A percentile compares a stretch with the other conserved stretches of the same genome.
Conservation (phyloP, 1,140 invertebrate genomes). For the Mesaphorura yosii region DNA sequence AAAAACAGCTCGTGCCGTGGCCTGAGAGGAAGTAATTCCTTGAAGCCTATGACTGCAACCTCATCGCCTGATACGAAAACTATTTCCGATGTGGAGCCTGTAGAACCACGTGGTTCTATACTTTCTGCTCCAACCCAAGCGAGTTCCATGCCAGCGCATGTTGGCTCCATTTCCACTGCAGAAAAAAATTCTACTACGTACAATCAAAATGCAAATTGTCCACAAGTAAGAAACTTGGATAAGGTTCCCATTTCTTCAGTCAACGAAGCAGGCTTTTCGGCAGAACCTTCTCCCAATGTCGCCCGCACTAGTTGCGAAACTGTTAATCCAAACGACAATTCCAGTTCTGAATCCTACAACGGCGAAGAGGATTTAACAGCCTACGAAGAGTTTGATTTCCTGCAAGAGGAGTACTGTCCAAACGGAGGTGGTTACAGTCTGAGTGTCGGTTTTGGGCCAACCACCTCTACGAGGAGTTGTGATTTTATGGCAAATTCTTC, state of each 20-base stretch:
- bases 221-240: neutral
- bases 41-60: neutral
- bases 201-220: no score
- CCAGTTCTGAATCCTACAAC: neutral
- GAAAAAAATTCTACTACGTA: no score
- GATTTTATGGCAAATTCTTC: no score
- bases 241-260: no score
- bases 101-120: neutral
- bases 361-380: conserved; percentile 12
- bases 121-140: neutral
- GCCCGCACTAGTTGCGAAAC: neutral
- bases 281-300: neutral
- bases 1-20: neutral
- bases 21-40: neutral
- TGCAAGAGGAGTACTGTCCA: conserved; percentile 30
- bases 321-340: neutral
- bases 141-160: no score
- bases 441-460: neutral
- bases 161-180: no score
- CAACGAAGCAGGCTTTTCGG: neutral
- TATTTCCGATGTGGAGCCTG: neutral
- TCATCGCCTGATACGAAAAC: neutral
- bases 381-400: conserved; percentile 26
- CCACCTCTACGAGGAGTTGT: neutral
- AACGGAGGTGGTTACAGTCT: conserved; percentile 17